A percentile compares a stretch with the other conserved stretches of the same genome.
These are phyloP conservation scores for Caretta caretta DNA, from an alignment of 2,113 vertebrate genomes.

Conservation along the genomic window DNA sequence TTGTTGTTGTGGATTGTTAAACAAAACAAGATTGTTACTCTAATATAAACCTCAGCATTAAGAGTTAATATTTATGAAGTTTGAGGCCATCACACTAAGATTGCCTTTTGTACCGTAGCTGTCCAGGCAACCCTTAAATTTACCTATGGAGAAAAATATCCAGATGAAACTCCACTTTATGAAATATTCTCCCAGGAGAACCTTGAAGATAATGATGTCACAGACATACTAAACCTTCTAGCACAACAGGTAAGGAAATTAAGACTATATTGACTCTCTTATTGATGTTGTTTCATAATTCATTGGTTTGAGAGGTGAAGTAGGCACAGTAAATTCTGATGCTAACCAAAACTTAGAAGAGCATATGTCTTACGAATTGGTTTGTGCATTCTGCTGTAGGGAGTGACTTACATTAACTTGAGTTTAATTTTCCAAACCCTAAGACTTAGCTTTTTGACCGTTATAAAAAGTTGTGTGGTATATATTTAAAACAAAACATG, in stretches of 20 bases:
- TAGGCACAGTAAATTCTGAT: not conserved
- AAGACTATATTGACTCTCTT: not conserved
- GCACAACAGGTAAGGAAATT: constrained; percentile 88
- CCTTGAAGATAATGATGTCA: constrained; percentile 88
- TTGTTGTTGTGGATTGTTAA: not conserved
- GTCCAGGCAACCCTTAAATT: constrained; percentile 94
- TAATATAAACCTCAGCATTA: not conserved
- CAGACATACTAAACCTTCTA: constrained; percentile 87
- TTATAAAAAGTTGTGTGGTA: not conserved
- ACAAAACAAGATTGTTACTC: not conserved
- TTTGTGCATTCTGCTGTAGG: rapidly evolving
- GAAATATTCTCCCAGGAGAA: constrained; percentile 95
- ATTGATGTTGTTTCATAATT: not conserved
- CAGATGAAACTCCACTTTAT: constrained; percentile 93
- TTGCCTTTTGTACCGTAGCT: constrained; percentile 79
- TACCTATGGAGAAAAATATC: constrained; percentile 95
- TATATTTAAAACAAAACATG: not conserved
- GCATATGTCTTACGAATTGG: not conserved
- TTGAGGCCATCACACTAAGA: not conserved
- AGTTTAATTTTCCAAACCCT: not conserved
- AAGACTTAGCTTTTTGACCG: not conserved
- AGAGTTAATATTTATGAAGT: not conserved
- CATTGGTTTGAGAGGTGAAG: not conserved
- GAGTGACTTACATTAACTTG: not conserved
- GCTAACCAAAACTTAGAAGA: not conserved